phyloP scores from a whole-genome alignment of 2,113 vertebrate genomes.

The Pelecanus crispus region DNA sequence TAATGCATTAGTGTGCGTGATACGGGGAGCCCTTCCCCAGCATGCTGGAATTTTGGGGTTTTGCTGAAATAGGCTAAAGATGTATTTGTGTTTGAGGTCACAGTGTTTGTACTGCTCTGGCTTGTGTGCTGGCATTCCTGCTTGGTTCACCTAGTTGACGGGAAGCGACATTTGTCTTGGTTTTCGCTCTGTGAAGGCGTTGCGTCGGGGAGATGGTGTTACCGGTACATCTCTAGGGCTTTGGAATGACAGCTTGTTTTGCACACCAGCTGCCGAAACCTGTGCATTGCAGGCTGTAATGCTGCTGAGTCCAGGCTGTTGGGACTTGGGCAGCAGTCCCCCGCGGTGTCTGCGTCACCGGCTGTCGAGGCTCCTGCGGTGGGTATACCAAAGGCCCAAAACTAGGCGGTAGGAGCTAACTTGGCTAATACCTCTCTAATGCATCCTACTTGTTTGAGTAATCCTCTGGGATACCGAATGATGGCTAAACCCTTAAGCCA shows the following conservation, averaged over 20 bases:
- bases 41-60: rapidly evolving
- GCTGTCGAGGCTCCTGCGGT: rapidly evolving
- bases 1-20: rapidly evolving
- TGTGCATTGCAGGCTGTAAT: rapidly evolving
- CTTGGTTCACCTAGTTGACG: background rate
- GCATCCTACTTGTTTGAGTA: background rate
- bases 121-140: background rate
- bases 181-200: background rate
- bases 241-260: background rate
- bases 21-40: background rate
- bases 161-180: background rate
- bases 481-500: background rate
- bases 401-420: background rate
- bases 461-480: background rate
- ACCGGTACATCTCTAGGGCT: background rate
- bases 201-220: rapidly evolving
- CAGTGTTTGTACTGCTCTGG: background rate
- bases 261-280: background rate
- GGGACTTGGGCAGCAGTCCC: background rate
- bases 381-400: background rate
- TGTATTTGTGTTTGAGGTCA: background rate
- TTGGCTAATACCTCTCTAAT: background rate
- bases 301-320: rapidly evolving
- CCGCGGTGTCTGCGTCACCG: rapidly evolving
- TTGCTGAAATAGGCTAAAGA: background rate